Conservation (phyloP, 2,888 invertebrate species). For the Chloroclystis v-ata region DNA sequence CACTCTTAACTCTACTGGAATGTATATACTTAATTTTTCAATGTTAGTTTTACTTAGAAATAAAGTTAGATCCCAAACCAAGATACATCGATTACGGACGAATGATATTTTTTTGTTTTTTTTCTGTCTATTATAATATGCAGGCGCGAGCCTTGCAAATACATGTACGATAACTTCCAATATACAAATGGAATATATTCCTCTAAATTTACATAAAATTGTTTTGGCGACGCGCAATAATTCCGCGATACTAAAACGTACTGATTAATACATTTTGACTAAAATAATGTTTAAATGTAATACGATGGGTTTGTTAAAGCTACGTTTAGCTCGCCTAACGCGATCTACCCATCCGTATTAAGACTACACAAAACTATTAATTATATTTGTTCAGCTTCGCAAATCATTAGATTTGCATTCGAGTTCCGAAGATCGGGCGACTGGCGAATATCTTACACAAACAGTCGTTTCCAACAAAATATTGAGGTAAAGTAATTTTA, state of each 20-base stretch:
- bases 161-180: conserved; percentile 12
- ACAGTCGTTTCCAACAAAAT: conserved; percentile 47
- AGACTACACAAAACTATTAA: neutral
- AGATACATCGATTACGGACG: conserved; percentile 26
- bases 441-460: conserved; percentile 46
- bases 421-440: conserved; percentile 36
- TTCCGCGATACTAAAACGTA: neutral
- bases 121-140: conserved; percentile 6
- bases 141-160: conserved; percentile 8
- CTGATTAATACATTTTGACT: neutral
- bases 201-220: conserved; percentile 3
- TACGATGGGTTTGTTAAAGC: conserved; percentile 72
- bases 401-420: conserved; percentile 21
- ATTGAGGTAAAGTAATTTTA: conserved; percentile 63
- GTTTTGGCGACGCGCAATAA: neutral
- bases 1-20: conserved; percentile 65
- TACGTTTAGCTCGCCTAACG: conserved; percentile 28
- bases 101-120: conserved; percentile 14
- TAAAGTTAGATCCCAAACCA: conserved; percentile 71
- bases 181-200: conserved; percentile 19
- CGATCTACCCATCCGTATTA: conserved; percentile 1
- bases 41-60: conserved; percentile 66
- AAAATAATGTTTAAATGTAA: conserved; percentile 1
- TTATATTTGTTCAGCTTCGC: conserved; percentile 15
- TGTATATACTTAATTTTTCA: conserved; percentile 52